These are phyloP conservation scores for Eugnorisma glareosa DNA, from an alignment of 2,888 invertebrate genomes.

Conservation along the genomic window DNA sequence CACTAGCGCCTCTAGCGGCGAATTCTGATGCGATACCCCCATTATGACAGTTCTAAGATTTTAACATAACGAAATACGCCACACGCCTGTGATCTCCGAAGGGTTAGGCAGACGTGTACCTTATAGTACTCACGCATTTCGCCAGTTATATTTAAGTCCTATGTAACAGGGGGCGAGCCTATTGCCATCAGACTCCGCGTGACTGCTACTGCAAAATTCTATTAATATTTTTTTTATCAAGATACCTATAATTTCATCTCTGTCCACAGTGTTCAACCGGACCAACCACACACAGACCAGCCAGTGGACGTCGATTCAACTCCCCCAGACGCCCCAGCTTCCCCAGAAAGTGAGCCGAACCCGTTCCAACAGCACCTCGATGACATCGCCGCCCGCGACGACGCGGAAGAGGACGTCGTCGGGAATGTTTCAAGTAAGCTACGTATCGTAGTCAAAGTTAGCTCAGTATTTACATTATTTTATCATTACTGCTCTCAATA, in stretches of 20 bases:
- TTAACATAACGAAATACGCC: neutral
- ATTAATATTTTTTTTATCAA: neutral
- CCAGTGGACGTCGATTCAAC: constrained; percentile 38
- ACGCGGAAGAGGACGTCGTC: constrained; percentile 82
- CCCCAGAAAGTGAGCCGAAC: constrained; percentile 68
- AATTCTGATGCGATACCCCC: too few relatives aligned
- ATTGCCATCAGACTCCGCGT: neutral
- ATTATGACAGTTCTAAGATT: neutral
- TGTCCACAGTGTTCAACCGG: constrained; percentile 42
- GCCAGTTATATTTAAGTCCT: neutral
- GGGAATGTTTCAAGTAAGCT: constrained; percentile 80
- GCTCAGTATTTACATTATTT: neutral
- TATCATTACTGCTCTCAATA: neutral
- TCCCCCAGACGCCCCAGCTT: constrained; percentile 53
- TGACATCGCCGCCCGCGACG: constrained; percentile 60
- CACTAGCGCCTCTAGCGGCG: too few relatives aligned
- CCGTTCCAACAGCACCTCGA: constrained; percentile 75
- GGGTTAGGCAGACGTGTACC: neutral
- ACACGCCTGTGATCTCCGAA: neutral
- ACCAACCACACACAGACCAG: constrained; percentile 28
- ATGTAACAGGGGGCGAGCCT: neutral
- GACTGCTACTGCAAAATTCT: neutral
- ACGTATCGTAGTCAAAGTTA: neutral
- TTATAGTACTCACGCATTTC: neutral
- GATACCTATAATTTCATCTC: neutral